phyloP scores from a whole-genome alignment of 2,113 vertebrate genomes.

The Engraulis encrasicolus region DNA sequence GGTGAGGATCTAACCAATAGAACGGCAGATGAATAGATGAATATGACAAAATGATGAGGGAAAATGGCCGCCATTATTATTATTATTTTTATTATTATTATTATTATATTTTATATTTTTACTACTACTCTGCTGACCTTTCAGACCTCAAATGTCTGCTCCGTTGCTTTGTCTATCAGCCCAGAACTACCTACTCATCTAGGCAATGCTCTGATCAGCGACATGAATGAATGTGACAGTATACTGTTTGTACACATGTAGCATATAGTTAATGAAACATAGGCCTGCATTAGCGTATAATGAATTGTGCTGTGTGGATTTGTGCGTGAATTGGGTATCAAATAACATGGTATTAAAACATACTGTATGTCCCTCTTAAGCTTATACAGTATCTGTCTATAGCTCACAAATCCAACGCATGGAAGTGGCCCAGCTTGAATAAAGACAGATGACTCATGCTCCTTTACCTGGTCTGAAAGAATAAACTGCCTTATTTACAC shows the following conservation, averaged over 20 bases:
- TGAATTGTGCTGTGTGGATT: neutral
- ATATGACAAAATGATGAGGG: neutral
- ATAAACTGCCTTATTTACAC: neutral
- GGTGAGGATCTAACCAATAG: conserved; percentile 29
- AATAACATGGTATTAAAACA: neutral
- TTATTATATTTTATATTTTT: no score
- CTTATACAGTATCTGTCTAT: neutral
- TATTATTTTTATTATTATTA: no score
- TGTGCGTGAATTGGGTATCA: neutral
- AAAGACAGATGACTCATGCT: neutral
- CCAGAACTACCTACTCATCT: neutral
- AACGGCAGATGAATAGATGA: no score
- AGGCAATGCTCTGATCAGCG: conserved; percentile 13
- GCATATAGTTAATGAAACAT: neutral
- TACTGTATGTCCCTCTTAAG: neutral
- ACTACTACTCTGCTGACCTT: conserved; percentile 28
- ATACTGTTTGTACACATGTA: neutral
- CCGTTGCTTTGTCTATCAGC: conserved; percentile 26
- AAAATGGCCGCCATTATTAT: conserved; percentile 40
- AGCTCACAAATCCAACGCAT: neutral
- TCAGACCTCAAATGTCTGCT: conserved; percentile 40
- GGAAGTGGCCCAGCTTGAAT: neutral
- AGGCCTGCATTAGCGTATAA: neutral
- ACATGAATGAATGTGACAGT: neutral
- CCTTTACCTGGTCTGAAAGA: neutral